These are phyloP conservation scores for Whitmania pigra DNA, from an alignment of 1,140 invertebrate species.

Conservation along the genomic window DNA sequence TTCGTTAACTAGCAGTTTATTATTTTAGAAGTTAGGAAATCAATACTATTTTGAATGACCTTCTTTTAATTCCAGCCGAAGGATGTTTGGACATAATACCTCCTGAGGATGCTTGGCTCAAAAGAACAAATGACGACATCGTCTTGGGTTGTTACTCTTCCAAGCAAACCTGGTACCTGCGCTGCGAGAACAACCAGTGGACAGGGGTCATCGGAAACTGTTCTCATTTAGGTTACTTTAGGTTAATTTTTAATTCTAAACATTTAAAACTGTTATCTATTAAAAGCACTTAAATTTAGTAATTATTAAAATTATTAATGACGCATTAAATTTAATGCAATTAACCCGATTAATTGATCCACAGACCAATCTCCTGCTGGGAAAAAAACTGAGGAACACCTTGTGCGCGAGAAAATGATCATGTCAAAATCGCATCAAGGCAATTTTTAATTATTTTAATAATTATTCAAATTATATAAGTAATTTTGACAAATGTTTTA, in stretches of 20 bases:
- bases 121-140: not conserved
- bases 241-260: too few relatives aligned
- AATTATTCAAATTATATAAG: not conserved
- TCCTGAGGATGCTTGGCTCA: constrained; percentile 12
- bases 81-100: constrained; percentile 9
- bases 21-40: too few relatives aligned
- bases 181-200: not conserved
- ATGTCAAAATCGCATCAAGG: not conserved
- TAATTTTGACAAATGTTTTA: too few relatives aligned
- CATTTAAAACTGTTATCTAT: too few relatives aligned
- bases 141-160: constrained; percentile 1
- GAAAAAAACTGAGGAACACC: not conserved
- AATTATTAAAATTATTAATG: not conserved
- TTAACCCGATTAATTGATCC: not conserved
- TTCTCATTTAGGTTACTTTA: not conserved
- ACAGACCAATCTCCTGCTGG: too few relatives aligned
- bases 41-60: too few relatives aligned
- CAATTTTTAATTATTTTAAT: not conserved
- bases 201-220: constrained; percentile 15
- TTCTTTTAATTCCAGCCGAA: not conserved
- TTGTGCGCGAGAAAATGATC: not conserved
- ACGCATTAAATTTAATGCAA: not conserved
- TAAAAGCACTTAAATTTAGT: too few relatives aligned
- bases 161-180: constrained; percentile 12
- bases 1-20: too few relatives aligned